A percentile compares a stretch with the other conserved stretches of the same genome.
Conservation (phyloP, 2,113 vertebrate genomes). For the Heptranchias perlo region DNA sequence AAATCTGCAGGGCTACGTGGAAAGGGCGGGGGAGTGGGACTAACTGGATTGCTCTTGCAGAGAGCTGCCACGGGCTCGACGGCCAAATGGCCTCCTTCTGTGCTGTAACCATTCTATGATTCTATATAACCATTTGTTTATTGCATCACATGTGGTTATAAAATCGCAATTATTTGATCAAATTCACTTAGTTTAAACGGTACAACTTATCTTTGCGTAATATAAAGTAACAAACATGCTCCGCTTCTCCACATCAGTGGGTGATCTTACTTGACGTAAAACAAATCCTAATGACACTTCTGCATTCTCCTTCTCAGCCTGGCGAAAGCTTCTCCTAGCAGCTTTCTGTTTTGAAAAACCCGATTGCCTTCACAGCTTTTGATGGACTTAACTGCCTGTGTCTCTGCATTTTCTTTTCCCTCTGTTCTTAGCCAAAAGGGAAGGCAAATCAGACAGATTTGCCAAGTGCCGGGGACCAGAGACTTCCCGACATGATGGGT, state of each 20-base stretch:
- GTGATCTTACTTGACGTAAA: not conserved
- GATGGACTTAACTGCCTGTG: not conserved
- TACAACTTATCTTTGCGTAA: not conserved
- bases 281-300: not conserved
- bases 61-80: no score
- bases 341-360: not conserved
- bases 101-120: no score
- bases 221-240: not conserved
- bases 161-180: not conserved
- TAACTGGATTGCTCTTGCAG: no score
- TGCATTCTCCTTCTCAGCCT: not conserved
- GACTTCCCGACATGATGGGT: not conserved
- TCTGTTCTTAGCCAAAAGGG: not conserved
- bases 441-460: not conserved
- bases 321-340: not conserved
- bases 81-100: no score
- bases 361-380: not conserved
- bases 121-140: no score
- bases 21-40: no score
- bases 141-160: not conserved
- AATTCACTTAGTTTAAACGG: not conserved
- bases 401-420: not conserved
- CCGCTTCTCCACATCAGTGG: not conserved
- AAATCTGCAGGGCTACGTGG: no score
- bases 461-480: not conserved